Evolutionary conservation across 2,797 vertebrate genomes (phyloP).

Genomic region (Merluccius polli): DNA sequence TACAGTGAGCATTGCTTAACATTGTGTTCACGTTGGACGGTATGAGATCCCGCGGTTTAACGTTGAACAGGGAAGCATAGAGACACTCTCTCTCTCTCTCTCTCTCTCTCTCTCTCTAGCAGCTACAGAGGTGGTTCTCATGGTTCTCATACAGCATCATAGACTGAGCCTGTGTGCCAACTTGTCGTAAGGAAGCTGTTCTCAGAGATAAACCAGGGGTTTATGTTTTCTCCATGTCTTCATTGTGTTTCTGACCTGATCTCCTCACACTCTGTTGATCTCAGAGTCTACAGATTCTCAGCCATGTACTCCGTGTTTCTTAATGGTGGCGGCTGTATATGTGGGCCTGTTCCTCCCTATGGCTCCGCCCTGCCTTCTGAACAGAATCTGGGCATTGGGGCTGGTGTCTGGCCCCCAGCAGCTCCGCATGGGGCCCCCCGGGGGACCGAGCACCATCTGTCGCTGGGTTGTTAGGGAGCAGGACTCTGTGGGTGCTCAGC

Average conservation of each 20-base stretch:
- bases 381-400: too few relatives aligned
- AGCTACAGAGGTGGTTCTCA: too few relatives aligned
- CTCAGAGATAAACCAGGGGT: too few relatives aligned
- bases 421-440: neutral
- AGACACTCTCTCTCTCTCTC: too few relatives aligned
- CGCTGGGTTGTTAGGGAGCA: neutral
- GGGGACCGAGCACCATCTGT: neutral
- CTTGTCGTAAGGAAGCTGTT: too few relatives aligned
- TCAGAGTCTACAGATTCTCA: constrained; percentile 1
- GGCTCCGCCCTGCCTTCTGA: too few relatives aligned
- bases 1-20: too few relatives aligned
- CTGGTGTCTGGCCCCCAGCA: neutral
- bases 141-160: neutral
- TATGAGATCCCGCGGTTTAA: too few relatives aligned
- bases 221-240: neutral
- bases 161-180: too few relatives aligned
- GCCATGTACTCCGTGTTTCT: constrained; percentile 18
- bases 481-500: neutral
- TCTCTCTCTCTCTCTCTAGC: neutral
- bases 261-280: constrained; percentile 7
- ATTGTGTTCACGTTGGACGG: too few relatives aligned
- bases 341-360: too few relatives aligned
- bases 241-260: neutral
- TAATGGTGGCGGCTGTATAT: neutral
- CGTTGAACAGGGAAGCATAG: too few relatives aligned